Base-by-base conservation (phyloP, 2,888 invertebrate genomes). In the Spilarctia lutea region DNA sequence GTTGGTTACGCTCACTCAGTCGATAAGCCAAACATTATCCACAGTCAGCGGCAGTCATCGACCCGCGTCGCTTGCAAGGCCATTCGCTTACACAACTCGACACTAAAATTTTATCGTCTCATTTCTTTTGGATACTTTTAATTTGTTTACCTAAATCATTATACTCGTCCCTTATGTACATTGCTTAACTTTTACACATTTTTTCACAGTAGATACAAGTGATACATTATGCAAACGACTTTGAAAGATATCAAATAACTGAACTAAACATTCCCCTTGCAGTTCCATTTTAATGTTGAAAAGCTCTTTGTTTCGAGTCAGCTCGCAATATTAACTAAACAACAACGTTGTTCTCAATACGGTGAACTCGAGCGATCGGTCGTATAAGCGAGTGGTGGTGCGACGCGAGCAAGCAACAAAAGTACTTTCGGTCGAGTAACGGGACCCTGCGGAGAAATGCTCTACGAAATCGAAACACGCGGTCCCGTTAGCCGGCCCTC, bases 381-480 rank as follows among this genome's bases (percentile, higher is more conserved):
- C 89, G 89, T 89, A 87, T 86, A 84, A 87, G 90, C 87, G 90
- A 87, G 86, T 80, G 86, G 77, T 76, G 76, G 69, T 65, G 87
- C 85, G 83, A 79, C 83, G 87, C 89, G 89, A 87, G 91, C 91
- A 86, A 85, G 89, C 89, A 92, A 94, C 94, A 94, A 94, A 94
- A 95, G 94, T 95, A 94, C 95, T 95, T 95, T 95, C 95, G 94
- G 93, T 89, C 94, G 91, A 89, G 90, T 96, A 96, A 96, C 96
- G 96, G 96, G 92, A 96, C 90, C 79, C 81, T 83, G 85, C 91
- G 93, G 96, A 96, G 96, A 96, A 96, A 96, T 96, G 96, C 94
- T 95, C 95, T 96, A 96, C 94, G 96, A 96, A 96, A 96, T 94
- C 96, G 96, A 96, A 96, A 96, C 96, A 96, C 91, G 94, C 90